Conservation (phyloP, 2,113 vertebrate genomes). For the Grammomys surdaster region DNA sequence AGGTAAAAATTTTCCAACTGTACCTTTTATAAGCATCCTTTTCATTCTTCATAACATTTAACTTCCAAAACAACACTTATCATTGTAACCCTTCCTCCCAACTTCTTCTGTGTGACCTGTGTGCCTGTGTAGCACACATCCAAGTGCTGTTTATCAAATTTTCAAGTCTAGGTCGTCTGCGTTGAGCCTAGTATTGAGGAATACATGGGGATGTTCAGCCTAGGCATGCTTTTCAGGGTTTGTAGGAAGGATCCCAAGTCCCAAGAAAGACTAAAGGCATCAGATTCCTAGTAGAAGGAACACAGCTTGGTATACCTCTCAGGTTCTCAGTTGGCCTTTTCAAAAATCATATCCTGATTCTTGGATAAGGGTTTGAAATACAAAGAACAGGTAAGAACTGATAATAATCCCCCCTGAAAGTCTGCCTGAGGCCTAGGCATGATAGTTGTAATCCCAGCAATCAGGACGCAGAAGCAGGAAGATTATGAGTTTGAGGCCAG, state of each 20-base stretch:
- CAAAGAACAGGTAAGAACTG: neutral
- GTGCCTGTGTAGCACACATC: neutral
- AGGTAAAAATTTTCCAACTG: neutral
- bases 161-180: neutral
- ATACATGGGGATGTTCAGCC: neutral
- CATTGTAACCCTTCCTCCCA: neutral
- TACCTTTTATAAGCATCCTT: neutral
- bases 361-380: neutral
- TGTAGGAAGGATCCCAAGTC: neutral
- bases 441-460: neutral
- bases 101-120: neutral
- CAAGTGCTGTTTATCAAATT: neutral
- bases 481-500: neutral
- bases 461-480: neutral
- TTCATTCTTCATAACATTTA: neutral
- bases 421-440: neutral
- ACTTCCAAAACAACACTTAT: neutral
- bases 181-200: neutral
- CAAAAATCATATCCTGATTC: neutral
- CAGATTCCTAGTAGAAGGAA: neutral
- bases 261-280: neutral
- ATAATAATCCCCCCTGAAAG: neutral
- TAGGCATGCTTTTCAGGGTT: neutral
- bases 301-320: neutral
- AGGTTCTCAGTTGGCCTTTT: neutral